Evolutionary conservation across 1,140 invertebrate genomes (phyloP).

Genomic region (Drosophila nigrodunni): DNA sequence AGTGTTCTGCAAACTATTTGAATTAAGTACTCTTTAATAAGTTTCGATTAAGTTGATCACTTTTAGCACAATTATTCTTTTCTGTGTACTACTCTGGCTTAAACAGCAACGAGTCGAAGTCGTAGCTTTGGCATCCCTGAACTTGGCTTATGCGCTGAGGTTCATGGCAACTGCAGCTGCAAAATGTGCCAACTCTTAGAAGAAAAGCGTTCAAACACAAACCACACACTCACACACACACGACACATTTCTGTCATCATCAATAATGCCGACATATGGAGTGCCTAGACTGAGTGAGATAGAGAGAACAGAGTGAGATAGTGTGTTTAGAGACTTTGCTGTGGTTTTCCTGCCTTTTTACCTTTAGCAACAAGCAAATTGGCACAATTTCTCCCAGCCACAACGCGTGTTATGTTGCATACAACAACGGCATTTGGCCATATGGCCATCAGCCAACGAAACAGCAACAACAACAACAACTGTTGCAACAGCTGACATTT

Average conservation of each 20-base stretch:
- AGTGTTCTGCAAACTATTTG: too few relatives aligned
- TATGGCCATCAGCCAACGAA: slow-evolving; percentile 44
- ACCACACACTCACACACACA: slow-evolving; percentile 20
- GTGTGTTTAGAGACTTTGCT: slow-evolving; percentile 34
- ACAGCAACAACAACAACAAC: slow-evolving; percentile 37
- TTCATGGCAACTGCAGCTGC: slow-evolving; percentile 63
- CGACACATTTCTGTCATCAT: slow-evolving; percentile 82
- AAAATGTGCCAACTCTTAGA: slow-evolving; percentile 50
- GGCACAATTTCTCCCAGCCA: slow-evolving; percentile 76
- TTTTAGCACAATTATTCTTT: too few relatives aligned
- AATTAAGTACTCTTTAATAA: too few relatives aligned
- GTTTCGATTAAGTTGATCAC: too few relatives aligned
- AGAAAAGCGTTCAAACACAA: slow-evolving; percentile 49
- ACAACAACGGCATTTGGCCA: slow-evolving; percentile 49
- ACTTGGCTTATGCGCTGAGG: slow-evolving; percentile 34
- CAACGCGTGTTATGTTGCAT: slow-evolving; percentile 73
- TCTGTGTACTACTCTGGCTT: slow-evolving; percentile 20
- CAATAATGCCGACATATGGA: slow-evolving; percentile 76
- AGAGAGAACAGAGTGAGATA: not conserved
- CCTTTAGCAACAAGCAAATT: slow-evolving; percentile 75
- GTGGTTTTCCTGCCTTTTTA: slow-evolving; percentile 55
- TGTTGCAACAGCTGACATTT: slow-evolving; percentile 68
- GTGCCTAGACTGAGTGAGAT: not conserved
- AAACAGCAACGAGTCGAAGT: slow-evolving; percentile 35
- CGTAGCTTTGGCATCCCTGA: slow-evolving; percentile 23